Percentiles rank a stretch among this genome's conserved stretches.
Evolutionary conservation across 2,888 invertebrate genomes (phyloP).

Genomic region (Tridacna crocea): DNA sequence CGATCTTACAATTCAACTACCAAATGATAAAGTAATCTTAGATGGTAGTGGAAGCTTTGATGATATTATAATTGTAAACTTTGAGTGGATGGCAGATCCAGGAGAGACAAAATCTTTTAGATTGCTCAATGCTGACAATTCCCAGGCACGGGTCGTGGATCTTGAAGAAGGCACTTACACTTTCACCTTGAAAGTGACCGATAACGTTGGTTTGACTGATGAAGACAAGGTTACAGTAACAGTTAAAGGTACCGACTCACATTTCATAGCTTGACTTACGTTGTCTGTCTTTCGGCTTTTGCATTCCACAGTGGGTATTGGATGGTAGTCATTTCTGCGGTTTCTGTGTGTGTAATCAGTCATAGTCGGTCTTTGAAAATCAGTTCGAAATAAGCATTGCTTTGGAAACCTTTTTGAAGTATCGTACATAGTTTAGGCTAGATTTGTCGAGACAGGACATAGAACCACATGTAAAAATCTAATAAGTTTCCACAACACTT

Average conservation of each 20-base stretch:
- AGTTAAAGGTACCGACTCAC: no score
- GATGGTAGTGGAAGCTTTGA: constrained; percentile 32
- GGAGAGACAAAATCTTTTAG: constrained; percentile 12
- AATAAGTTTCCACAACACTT: no score
- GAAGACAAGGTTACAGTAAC: constrained; percentile 33
- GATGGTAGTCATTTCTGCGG: no score
- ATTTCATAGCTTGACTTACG: background rate
- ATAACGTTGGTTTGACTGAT: constrained; percentile 40
- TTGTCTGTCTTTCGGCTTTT: no score
- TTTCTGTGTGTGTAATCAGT: no score
- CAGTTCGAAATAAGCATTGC: no score
- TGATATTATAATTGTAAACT: constrained; percentile 34
- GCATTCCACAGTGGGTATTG: no score
- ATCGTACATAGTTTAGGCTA: no score
- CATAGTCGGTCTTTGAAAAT: no score
- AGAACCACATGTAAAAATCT: no score
- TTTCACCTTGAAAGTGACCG: constrained; percentile 40
- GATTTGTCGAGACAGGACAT: no score
- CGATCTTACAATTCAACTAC: constrained; percentile 29
- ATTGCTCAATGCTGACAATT: background rate
- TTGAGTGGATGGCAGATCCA: constrained; percentile 25
- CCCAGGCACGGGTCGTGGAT: background rate
- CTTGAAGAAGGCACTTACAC: constrained; percentile 35
- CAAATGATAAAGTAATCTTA: constrained; percentile 27
- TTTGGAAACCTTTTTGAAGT: no score